Base-by-base conservation (phyloP, 2,888 invertebrate genomes). In the Thecophora atra region DNA sequence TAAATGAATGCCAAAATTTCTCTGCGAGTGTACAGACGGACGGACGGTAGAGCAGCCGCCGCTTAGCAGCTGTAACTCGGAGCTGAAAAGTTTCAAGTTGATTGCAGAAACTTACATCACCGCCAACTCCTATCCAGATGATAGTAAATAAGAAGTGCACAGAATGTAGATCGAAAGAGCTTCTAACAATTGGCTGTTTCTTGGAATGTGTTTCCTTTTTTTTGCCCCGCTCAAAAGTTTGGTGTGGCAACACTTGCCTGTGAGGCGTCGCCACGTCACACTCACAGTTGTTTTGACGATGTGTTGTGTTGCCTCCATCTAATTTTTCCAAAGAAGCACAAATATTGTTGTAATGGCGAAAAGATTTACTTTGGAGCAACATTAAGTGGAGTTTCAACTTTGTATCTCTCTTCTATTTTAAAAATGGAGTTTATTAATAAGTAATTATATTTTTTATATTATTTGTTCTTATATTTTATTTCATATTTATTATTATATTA, bases 251-350 rank as follows among this genome's bases (percentile, higher is more conserved):
- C 66, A 37, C 21, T 30, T 24, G 54, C 30, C 26, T 15, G 2
- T 21, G 28, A 21, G 17, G 67, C 54, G 54, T 28, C 56, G 37
- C 13, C 17, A 15, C 47, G 19, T 21, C n/a, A 15, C 19, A 21
- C 42, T 21, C n/a, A 7, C 26, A 17, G 37, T 37, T 56, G 28
- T 42, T 52, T n/a, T 56, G 30, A 19, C 52, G 56, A 37, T 28
- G 64, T 64, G 21, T 64, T 24, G 19, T 15, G 37, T 56, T 67
- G 44, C 13, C n/a, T 56, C 42, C 24, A 15, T 67, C 21, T 19
- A 67, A 67, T 56, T 69, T 69, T 60, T 69, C 26, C 26, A 60
- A 51, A 60, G 69, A 60, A 69, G 24, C 30, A 44, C 11, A 24
- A 24, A 47, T 64, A 21, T 58, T 24, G 44, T 64, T 64, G 47